These are phyloP conservation scores for Nannobrachium achirus DNA, from an alignment of 2,113 vertebrate species.

Conservation along the genomic window DNA sequence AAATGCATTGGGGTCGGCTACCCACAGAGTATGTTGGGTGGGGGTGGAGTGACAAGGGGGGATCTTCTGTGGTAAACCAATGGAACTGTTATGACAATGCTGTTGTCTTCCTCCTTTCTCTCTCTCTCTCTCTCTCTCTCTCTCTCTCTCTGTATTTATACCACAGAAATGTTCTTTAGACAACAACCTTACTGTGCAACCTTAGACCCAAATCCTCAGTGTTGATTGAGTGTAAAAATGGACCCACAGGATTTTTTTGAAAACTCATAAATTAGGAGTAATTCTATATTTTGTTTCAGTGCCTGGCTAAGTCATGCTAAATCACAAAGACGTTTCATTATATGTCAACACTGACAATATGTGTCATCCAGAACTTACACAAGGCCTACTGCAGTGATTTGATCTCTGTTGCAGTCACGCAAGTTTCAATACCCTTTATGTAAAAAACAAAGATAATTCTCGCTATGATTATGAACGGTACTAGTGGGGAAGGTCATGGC, in stretches of 20 bases:
- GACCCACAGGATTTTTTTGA: too few relatives aligned
- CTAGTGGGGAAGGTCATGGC: slow-evolving; percentile 27
- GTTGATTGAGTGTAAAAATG: too few relatives aligned
- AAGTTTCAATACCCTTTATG: slow-evolving; percentile 52
- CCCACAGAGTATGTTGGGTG: background rate
- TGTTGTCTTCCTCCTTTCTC: slow-evolving; percentile 48
- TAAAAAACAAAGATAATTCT: slow-evolving; percentile 14
- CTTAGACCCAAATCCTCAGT: too few relatives aligned
- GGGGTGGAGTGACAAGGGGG: slow-evolving; percentile 20
- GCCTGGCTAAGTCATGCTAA: background rate
- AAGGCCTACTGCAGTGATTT: slow-evolving; percentile 58
- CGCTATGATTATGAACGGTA: slow-evolving; percentile 39
- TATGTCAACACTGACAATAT: slow-evolving; percentile 12
- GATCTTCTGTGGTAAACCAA: slow-evolving; percentile 73
- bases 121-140: slow-evolving; percentile 47
- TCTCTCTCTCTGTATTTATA: slow-evolving; percentile 37
- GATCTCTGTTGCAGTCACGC: slow-evolving; percentile 38
- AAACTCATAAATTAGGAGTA: too few relatives aligned
- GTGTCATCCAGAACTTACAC: slow-evolving; percentile 15
- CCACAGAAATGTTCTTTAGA: slow-evolving; percentile 6
- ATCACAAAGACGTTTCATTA: background rate
- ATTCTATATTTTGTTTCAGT: too few relatives aligned
- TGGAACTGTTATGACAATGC: slow-evolving; percentile 70
- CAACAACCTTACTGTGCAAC: too few relatives aligned
- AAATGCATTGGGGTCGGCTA: slow-evolving; percentile 22